Conservation (phyloP, 2,797 vertebrate species). For the Holocentrus rufus region DNA sequence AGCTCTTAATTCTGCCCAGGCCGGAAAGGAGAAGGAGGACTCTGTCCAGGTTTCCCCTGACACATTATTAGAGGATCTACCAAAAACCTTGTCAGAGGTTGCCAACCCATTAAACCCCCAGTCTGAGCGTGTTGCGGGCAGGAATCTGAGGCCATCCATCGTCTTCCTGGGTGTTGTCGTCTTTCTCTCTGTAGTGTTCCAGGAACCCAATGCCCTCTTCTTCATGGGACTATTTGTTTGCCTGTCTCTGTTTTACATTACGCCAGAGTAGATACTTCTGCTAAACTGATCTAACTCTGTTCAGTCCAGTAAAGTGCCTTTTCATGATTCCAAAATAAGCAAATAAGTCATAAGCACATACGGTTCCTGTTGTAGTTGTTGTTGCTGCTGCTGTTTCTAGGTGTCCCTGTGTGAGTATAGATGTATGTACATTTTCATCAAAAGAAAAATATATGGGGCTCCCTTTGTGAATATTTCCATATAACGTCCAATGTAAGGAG, state of each 20-base stretch:
- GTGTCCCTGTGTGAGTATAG: constrained; percentile 33
- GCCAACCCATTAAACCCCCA: constrained; percentile 10
- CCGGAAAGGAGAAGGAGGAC: constrained; percentile 37
- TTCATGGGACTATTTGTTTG: constrained; percentile 71
- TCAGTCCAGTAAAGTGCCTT: constrained; percentile 75
- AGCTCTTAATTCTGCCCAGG: constrained; percentile 27
- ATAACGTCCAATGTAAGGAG: constrained; percentile 20
- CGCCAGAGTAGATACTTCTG: constrained; percentile 12
- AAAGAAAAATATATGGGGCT: constrained; percentile 25
- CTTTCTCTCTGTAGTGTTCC: constrained; percentile 70
- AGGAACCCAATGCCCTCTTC: constrained; percentile 72
- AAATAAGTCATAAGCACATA: constrained; percentile 28
- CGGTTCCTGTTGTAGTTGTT: constrained; percentile 19
- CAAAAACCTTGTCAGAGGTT: constrained; percentile 34
- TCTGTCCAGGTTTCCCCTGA: constrained; percentile 43
- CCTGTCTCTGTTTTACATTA: constrained; percentile 69
- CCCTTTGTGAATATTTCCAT: constrained; percentile 19
- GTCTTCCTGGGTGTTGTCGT: constrained; percentile 70
- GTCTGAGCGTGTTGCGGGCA: constrained; percentile 46
- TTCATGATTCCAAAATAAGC: constrained; percentile 65
- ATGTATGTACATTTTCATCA: constrained; percentile 27
- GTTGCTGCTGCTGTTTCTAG: constrained; percentile 12
- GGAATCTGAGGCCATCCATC: constrained; percentile 65
- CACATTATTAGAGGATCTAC: constrained; percentile 38
- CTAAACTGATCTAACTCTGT: constrained; percentile 17